Evolutionary conservation across 92 coral and sea anemone genomes (phyloP), one percentile per base, ranked within the genome.

Genomic region (Parazoanthus atlanticus): DNA sequence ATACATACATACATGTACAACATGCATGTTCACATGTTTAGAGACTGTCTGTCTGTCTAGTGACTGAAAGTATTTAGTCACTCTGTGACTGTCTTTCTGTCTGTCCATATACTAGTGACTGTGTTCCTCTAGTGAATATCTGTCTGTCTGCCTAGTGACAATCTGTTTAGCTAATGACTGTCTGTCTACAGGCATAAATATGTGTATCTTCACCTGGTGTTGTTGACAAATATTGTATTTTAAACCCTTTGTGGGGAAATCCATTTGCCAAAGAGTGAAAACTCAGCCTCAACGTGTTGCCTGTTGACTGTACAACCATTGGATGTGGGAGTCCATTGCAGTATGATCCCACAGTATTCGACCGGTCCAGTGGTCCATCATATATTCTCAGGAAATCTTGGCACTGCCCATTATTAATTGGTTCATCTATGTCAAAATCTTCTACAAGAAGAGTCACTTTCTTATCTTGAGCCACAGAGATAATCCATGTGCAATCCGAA

Each of bases 401-500:
- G 33, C 86, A 82, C 6, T 40, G 54, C n/a, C 86, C 58, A 61
- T 29, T 30, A 40, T 38, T 38, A 12, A 0, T 0, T 25, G 56
- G 58, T 82, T 38, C 58, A 40, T 73, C 75, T 0, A 82, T 29
- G 11, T 82, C 86, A 82, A 82, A 64, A 82, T 82, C 58, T 40
- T 38, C 23, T 65, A 82, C 58, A 65, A 82, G 32, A 49, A 82
- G 21, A n/a, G 86, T 66, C 25, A 82, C 54, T 4, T 82, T 65
- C 75, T 36, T 65, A 40, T 82, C 19, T 25, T 25, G 17, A 25
- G 31, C 36, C 36, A 66, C 76, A 31, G 86, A 82, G 76, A 82
- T 66, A 66, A 82, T 82, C 86, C 86, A 82, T 1, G 86, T 82
- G 19, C 86, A 82, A 16, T 82, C 86, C 21, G 36, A 65, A 25